These are phyloP conservation scores for Sylvilagus bachmani DNA, from an alignment of 2,113 vertebrate species.

Conservation along the genomic window DNA sequence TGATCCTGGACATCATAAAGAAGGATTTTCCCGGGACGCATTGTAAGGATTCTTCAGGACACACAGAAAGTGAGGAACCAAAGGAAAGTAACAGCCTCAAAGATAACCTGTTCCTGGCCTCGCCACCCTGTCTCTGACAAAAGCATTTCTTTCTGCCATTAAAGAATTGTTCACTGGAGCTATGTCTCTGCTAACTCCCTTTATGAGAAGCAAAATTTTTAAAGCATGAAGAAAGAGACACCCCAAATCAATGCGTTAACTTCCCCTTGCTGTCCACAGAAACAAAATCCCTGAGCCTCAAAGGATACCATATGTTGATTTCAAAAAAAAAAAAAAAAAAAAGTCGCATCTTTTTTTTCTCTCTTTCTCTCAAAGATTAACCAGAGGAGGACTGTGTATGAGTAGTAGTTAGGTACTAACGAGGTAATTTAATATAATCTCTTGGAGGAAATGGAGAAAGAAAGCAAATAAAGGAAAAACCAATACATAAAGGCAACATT, in stretches of 20 bases:
- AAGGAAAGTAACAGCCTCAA: neutral
- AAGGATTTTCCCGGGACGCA: conserved; percentile 36
- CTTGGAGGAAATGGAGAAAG: conserved; percentile 46
- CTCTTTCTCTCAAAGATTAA: conserved; percentile 66
- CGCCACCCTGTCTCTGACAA: neutral
- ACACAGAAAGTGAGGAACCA: neutral
- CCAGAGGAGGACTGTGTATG: neutral
- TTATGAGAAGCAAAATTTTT: conserved; percentile 39
- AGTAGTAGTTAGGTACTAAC: conserved; percentile 46
- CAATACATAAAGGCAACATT: neutral
- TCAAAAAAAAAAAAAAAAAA: conserved; percentile 26
- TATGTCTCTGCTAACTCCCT: neutral
- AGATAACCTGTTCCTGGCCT: neutral
- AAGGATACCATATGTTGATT: conserved; percentile 21
- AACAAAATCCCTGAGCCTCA: neutral
- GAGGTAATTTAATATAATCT: conserved; percentile 60
- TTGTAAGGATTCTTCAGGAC: conserved; percentile 7
- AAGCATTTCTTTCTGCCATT: neutral
- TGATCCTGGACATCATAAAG: rapidly evolving
- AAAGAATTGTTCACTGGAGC: neutral
- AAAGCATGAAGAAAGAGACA: conserved; percentile 30
- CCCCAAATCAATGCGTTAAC: neutral
- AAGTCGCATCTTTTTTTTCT: neutral
- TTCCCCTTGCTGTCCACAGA: neutral
- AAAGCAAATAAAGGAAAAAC: conserved; percentile 52